Percentiles rank a stretch among this genome's conserved stretches.
Evolutionary conservation across 2,797 vertebrate species (phyloP).

Genomic region (Sebastes variabilis): DNA sequence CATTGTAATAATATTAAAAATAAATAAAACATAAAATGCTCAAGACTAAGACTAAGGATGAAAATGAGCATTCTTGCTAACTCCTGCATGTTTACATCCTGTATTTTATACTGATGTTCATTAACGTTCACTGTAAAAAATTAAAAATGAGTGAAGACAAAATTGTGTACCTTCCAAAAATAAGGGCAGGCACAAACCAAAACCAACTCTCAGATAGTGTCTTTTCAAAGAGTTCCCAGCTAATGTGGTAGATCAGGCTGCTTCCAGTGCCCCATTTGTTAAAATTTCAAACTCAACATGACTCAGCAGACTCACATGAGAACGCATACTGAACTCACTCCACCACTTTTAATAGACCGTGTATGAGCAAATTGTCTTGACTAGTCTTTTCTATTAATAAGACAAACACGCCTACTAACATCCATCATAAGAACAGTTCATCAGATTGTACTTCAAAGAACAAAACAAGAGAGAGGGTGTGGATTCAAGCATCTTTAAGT

Average conservation of each 20-base stretch:
- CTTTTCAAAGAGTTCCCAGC: background rate
- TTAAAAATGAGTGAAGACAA: background rate
- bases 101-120: too few relatives aligned
- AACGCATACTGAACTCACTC: background rate
- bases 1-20: too few relatives aligned
- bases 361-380: too few relatives aligned
- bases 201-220: background rate
- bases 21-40: too few relatives aligned
- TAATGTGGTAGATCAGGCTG: background rate
- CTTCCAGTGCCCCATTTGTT: background rate
- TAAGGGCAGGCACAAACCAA: background rate
- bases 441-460: background rate
- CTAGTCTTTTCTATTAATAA: background rate
- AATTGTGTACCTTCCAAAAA: background rate
- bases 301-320: background rate
- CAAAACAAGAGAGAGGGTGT: conserved; percentile 11
- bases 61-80: too few relatives aligned
- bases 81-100: too few relatives aligned
- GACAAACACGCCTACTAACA: background rate
- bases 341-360: background rate
- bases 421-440: background rate
- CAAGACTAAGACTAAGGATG: too few relatives aligned
- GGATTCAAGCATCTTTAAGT: background rate
- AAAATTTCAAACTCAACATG: background rate
- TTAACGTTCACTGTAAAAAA: too few relatives aligned